Percentiles rank a stretch among this genome's conserved stretches.
These are phyloP conservation scores for Cryptocephalus moraei DNA, from an alignment of 2,888 invertebrate species.

Conservation along the genomic window DNA sequence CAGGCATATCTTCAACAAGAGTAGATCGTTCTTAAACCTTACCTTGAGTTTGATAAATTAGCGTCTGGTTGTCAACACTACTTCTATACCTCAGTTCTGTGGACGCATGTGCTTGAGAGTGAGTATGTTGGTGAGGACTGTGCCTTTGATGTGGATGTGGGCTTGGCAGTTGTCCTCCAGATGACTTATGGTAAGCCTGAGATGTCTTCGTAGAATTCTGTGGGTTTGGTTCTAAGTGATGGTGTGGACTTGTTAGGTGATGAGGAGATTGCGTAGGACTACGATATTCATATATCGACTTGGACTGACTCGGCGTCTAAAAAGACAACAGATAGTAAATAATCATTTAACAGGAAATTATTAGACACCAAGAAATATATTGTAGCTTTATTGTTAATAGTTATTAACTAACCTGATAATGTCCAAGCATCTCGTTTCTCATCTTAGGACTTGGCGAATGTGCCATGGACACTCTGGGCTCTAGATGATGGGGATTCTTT, in stretches of 20 bases:
- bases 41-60: conserved; percentile 28
- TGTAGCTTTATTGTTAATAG: too few relatives aligned
- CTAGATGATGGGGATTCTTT: conserved; percentile 49
- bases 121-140: conserved; percentile 27
- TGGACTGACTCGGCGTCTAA: conserved; percentile 19
- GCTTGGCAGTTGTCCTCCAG: conserved; percentile 35
- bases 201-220: background rate
- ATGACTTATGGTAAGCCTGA: conserved; percentile 11
- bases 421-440: conserved; percentile 43
- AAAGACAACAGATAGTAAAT: conserved; percentile 23
- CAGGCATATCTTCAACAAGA: too few relatives aligned
- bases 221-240: background rate
- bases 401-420: conserved; percentile 37
- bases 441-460: conserved; percentile 50
- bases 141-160: conserved; percentile 31
- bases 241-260: conserved; percentile 29
- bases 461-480: conserved; percentile 41
- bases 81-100: conserved; percentile 33
- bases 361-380: too few relatives aligned
- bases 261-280: conserved; percentile 40
- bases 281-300: conserved; percentile 29
- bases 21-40: background rate
- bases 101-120: conserved; percentile 30
- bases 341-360: too few relatives aligned
- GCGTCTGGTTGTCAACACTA: conserved; percentile 29